Evolutionary conservation across 2,888 invertebrate species (phyloP).

Genomic region (Hydroisotoma schaefferi): DNA sequence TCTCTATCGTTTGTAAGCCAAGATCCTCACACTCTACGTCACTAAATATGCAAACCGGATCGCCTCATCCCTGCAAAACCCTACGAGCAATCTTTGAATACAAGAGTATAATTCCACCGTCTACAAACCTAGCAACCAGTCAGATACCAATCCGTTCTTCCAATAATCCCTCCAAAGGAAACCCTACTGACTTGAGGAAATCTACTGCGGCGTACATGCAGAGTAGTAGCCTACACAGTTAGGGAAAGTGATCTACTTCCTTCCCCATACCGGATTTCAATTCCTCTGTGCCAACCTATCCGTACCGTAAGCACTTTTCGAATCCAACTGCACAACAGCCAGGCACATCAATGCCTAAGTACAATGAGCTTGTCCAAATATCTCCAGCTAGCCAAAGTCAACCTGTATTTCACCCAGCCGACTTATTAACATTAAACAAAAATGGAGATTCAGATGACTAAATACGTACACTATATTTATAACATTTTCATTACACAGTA

Average conservation of each 20-base stretch:
- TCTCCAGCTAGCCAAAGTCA: no score
- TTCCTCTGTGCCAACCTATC: slow-evolving; percentile 11
- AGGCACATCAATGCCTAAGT: slow-evolving; percentile 13
- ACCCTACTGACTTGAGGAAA: slow-evolving; percentile 10
- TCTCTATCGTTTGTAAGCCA: slow-evolving; percentile 1
- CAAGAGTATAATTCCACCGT: background rate
- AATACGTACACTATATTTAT: no score
- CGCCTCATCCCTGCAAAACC: slow-evolving; percentile 4
- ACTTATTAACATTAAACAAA: no score
- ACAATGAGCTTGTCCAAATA: no score
- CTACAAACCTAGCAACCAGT: slow-evolving; percentile 4
- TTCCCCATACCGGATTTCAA: slow-evolving; percentile 13
- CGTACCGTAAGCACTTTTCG: slow-evolving; percentile 6
- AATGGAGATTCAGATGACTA: no score
- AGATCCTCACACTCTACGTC: slow-evolving; percentile 5
- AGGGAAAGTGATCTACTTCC: slow-evolving; percentile 13
- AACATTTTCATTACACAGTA: no score
- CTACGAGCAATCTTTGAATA: background rate
- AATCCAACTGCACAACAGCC: slow-evolving; percentile 3
- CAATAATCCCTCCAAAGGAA: slow-evolving; percentile 12
- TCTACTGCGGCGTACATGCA: slow-evolving; percentile 13
- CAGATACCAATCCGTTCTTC: slow-evolving; percentile 7
- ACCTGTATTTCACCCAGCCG: no score
- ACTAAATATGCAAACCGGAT: slow-evolving; percentile 17
- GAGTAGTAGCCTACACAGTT: background rate